Evolutionary conservation across 2,113 vertebrate genomes (phyloP), one percentile per base, ranked within the genome.

Genomic region (Lichenostomus cassidix): DNA sequence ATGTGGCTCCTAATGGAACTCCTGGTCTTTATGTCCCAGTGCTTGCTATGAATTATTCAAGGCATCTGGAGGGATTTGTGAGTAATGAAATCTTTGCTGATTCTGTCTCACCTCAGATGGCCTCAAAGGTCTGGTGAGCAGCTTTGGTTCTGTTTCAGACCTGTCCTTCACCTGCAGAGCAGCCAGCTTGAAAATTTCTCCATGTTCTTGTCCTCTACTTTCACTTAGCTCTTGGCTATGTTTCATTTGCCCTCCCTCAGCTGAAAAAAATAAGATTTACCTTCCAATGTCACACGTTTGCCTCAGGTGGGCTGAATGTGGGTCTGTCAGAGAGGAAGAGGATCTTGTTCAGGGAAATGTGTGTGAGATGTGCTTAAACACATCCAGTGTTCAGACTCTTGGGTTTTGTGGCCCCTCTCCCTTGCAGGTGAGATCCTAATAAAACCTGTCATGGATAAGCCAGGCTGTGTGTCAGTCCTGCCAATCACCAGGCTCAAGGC

Each of bases 11-110:
- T 92, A 78, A 96, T 88, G 82, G 89, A 74, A 37, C 28, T 84
- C 50, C 78, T 94, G 89, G 73, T 94, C 89, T 90, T 88, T 71
- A 56, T 89, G 81, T 78, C 82, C 90, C 83, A 23, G 29, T 19
- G 25, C 93, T 92, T 85, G 83, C 87, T 63, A 50, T 94, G 74
- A 97, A 97, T 96, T 97, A 96, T 96, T 96, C 83, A 95, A 95
- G 77, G 56, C 53, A 87, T 96, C 90, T 92, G 87, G 84, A 95
- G 88, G 79, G 85, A 69, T 91, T 56, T 91, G 93, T 94, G 87
- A 94, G 59, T 94, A 92, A 94, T 94, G 79, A 92, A 94, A 90
- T 87, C 88, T 96, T 83, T 88, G 60, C 47, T 82, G 92, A 62
- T 81, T 94, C 80, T 80, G 47, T 86, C 69, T 97, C 92, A 82